phyloP scores from a whole-genome alignment of 2,113 vertebrate species.

The Lutjanus erythropterus region DNA sequence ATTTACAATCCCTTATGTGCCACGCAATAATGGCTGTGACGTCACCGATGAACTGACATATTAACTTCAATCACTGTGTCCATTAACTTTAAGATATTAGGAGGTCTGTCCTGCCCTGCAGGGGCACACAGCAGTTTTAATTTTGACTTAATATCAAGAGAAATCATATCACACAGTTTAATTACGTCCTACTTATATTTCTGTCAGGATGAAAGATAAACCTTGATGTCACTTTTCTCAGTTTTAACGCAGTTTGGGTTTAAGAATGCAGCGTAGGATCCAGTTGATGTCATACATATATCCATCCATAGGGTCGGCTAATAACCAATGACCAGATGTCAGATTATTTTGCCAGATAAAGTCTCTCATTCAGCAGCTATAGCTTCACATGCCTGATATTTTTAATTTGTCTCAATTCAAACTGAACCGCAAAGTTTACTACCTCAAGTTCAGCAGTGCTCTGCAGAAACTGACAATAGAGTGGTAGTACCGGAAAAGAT shows the following conservation, averaged over 20 bases:
- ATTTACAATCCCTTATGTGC: conserved; percentile 52
- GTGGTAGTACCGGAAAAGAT: conserved; percentile 28
- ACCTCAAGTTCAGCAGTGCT: conserved; percentile 65
- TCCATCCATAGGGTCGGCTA: background rate
- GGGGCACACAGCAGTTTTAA: conserved; percentile 5
- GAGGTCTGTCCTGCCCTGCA: conserved; percentile 2
- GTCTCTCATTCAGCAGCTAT: background rate
- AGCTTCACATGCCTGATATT: background rate
- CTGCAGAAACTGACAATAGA: conserved; percentile 41
- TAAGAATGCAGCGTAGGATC: conserved; percentile 28
- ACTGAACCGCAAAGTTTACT: conserved; percentile 45
- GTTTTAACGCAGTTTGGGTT: conserved; percentile 15
- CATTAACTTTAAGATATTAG: background rate
- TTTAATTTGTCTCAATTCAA: conserved; percentile 21
- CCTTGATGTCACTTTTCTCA: conserved; percentile 45
- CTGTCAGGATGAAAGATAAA: conserved; percentile 25
- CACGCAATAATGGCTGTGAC: conserved; percentile 66
- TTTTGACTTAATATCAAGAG: conserved; percentile 10
- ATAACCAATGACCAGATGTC: conserved; percentile 8
- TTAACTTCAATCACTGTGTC: conserved; percentile 66
- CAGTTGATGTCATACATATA: background rate
- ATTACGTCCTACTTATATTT: background rate
- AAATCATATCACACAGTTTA: background rate
- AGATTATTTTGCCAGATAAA: conserved; percentile 5
- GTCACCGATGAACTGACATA: conserved; percentile 26